Percentiles rank a stretch among this genome's conserved stretches.
These are phyloP conservation scores for Oceanodroma tethys DNA, from an alignment of 2,113 vertebrate species.

Conservation along the genomic window DNA sequence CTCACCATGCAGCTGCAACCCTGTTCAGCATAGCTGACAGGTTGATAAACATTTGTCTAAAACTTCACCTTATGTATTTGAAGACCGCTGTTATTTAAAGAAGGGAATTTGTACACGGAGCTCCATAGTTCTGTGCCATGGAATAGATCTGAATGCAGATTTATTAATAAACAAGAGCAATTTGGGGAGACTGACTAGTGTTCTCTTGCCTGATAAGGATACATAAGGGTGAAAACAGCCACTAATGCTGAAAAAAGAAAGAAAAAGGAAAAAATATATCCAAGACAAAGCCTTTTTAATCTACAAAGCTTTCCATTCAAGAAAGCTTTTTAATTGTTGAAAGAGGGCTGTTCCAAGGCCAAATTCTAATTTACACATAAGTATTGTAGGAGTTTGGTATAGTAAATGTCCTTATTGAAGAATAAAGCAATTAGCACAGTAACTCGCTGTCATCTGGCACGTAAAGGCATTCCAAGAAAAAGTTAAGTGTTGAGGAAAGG, in stretches of 20 bases:
- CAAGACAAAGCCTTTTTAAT: background rate
- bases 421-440: slow-evolving; percentile 75
- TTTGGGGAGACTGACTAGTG: background rate
- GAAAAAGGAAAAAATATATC: background rate
- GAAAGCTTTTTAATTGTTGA: slow-evolving; percentile 54
- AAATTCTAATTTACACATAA: slow-evolving; percentile 71
- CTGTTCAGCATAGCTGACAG: background rate
- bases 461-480: slow-evolving; percentile 77
- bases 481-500: slow-evolving; percentile 76
- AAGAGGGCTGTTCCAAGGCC: slow-evolving; percentile 64
- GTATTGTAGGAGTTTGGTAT: slow-evolving; percentile 73
- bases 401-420: slow-evolving; percentile 75
- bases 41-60: slow-evolving; percentile 3
- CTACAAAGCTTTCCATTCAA: slow-evolving; percentile 26
- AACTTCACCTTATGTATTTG: background rate
- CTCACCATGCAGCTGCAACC: background rate
- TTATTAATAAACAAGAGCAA: background rate
- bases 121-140: background rate
- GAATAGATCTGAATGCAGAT: background rate
- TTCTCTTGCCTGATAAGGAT: background rate
- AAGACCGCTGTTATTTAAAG: slow-evolving; percentile 9
- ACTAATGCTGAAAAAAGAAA: background rate
- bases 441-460: slow-evolving; percentile 78
- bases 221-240: background rate
- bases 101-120: background rate